Percentiles rank a stretch among this genome's conserved stretches.
phyloP scores from a whole-genome alignment of 1,140 invertebrate genomes.

The Centruroides sculpturatus region DNA sequence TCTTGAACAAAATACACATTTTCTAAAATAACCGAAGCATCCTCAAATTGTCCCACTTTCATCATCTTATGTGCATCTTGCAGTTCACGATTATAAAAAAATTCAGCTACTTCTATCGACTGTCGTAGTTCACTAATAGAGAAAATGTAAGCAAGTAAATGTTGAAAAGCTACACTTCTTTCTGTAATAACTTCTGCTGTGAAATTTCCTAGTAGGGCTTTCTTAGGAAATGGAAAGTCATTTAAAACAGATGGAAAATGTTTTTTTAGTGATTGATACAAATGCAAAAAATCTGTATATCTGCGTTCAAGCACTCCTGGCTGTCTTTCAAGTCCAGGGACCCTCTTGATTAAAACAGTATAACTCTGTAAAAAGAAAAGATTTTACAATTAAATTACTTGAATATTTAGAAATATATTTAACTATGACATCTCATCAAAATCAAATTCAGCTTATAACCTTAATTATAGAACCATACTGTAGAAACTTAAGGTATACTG shows the following conservation, averaged over 20 bases:
- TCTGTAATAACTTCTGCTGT: slow-evolving; percentile 46
- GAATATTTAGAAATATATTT: too few relatives aligned
- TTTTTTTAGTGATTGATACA: slow-evolving; percentile 46
- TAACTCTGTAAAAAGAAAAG: slow-evolving; percentile 23
- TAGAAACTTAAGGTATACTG: too few relatives aligned
- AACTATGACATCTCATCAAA: too few relatives aligned
- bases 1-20: slow-evolving; percentile 54
- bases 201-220: slow-evolving; percentile 59
- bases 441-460: too few relatives aligned
- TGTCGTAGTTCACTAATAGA: slow-evolving; percentile 41
- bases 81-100: slow-evolving; percentile 51
- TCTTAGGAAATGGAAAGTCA: slow-evolving; percentile 51
- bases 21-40: slow-evolving; percentile 47
- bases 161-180: slow-evolving; percentile 52
- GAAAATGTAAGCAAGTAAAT: slow-evolving; percentile 43
- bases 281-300: slow-evolving; percentile 56
- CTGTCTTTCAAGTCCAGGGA: slow-evolving; percentile 22
- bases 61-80: slow-evolving; percentile 43
- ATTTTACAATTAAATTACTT: too few relatives aligned
- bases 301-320: slow-evolving; percentile 50
- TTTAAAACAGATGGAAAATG: slow-evolving; percentile 41
- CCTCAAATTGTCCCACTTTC: slow-evolving; percentile 41
- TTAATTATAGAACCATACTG: too few relatives aligned
- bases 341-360: slow-evolving; percentile 26
- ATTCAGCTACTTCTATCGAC: slow-evolving; percentile 43